Evolutionary conservation across 2,797 vertebrate species (phyloP).

Genomic region (Urocyon cinereoargenteus): DNA sequence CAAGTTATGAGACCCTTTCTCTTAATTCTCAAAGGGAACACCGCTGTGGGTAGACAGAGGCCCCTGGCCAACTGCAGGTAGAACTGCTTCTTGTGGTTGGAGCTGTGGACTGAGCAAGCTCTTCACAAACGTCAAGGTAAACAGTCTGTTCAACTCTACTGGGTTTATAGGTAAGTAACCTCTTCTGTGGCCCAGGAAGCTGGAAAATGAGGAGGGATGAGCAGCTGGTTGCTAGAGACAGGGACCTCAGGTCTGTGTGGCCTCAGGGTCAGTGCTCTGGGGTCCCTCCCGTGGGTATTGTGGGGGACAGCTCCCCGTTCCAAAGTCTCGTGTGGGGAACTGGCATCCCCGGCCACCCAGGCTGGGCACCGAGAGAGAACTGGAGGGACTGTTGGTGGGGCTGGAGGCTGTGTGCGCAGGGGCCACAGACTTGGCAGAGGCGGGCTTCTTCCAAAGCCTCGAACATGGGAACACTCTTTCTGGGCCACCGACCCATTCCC

Average conservation of each 20-base stretch:
- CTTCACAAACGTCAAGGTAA: background rate
- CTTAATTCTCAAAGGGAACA: background rate
- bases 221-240: background rate
- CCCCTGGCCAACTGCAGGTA: too few species aligned
- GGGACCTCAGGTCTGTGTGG: background rate
- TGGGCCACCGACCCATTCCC: background rate
- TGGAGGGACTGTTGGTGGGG: background rate
- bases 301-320: background rate
- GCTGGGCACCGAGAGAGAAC: background rate
- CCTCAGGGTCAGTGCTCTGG: background rate
- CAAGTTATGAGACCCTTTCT: background rate
- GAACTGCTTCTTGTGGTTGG: background rate
- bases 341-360: background rate
- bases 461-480: background rate
- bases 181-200: background rate
- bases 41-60: too few species aligned
- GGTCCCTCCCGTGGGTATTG: background rate
- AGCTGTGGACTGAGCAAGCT: background rate
- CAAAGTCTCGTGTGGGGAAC: background rate
- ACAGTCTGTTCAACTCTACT: too few species aligned
- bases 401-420: background rate
- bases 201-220: background rate
- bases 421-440: background rate
- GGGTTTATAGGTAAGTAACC: background rate
- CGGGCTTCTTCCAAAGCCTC: background rate